Evolutionary conservation across 1,140 invertebrate species (phyloP), one percentile per base, ranked within the genome.

Genomic region (Medauroidea extradentata): DNA sequence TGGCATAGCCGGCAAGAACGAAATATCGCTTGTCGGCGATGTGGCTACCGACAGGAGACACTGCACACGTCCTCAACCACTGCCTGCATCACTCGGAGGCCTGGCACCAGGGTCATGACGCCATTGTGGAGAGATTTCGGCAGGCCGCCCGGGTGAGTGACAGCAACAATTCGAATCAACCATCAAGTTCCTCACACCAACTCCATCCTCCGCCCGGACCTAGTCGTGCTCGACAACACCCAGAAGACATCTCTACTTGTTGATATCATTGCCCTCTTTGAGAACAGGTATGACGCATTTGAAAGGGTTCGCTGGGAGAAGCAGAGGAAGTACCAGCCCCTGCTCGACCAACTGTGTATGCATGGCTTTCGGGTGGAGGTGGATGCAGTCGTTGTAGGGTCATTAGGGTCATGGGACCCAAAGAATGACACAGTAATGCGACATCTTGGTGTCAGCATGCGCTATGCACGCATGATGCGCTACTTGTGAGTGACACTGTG

Each of bases 201-300:
- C 29, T 63, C 42, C 2, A 25, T 50, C 29, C 54, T 34, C 38
- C 57, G 63, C 14, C 70, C 69, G 8, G 72, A 73, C 61, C 60
- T 72, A 1, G 65, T 74, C 9, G 50, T 73, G 8, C 57, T 49
- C 16, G 53, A 70, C 53, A 67, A 68, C 18, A 25, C 16, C 9
- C 13, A 38, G 7, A 64, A 61, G 8, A 58, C 34, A 0, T 49
- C 66, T 21, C 2, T 49, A 19, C 65, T 70, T 11, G 59, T 73
- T 42, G 71, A 76, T 53, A 68, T 77, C 2, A 59, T 69, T 16
- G 66, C 75, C 23, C 64, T 69, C 0, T 76, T 75, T 21, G 73
- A 77, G 41, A 75, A 74, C 57, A 53, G 63, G 7, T 19, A 34
- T 7, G 55, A 44, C 0, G 69, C 67, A 0, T 46, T 73, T 3